phyloP scores from a whole-genome alignment of 2,888 invertebrate species.

The Macaria liturata region DNA sequence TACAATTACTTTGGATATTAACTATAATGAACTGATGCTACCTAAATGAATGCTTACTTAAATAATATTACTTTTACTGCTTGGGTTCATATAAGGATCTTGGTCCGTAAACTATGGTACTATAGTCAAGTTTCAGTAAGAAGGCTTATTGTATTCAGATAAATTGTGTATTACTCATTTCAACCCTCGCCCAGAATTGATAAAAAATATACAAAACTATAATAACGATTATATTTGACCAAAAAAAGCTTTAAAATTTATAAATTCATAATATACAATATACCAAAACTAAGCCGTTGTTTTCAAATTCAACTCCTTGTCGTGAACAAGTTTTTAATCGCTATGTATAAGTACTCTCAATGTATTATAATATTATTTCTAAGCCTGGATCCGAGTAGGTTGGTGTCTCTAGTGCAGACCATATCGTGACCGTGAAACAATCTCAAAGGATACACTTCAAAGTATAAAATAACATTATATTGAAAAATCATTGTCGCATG shows the following conservation, averaged over 20 bases:
- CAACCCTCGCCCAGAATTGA: conserved; percentile 16
- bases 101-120: too few species aligned
- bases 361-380: conserved; percentile 50
- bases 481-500: conserved; percentile 37
- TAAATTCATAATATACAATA: conserved; percentile 76
- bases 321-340: conserved; percentile 56
- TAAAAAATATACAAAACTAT: conserved; percentile 37
- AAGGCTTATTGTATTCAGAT: too few species aligned
- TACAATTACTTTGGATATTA: too few species aligned
- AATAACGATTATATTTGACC: conserved; percentile 60
- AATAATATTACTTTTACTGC: too few species aligned
- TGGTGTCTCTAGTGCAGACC: conserved; percentile 30
- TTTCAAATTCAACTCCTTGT: conserved; percentile 42
- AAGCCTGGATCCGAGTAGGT: conserved; percentile 35
- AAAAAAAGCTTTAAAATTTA: conserved; percentile 76
- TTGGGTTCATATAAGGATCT: too few species aligned
- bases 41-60: too few species aligned
- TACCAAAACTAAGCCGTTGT: conserved; percentile 40
- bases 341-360: conserved; percentile 69
- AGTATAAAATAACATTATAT: conserved; percentile 38
- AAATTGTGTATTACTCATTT: background rate
- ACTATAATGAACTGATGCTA: too few species aligned
- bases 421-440: conserved; percentile 21
- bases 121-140: too few species aligned
- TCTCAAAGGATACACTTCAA: conserved; percentile 37